phyloP scores from a whole-genome alignment of 2,888 invertebrate species.

The Pollenia amentaria region DNA sequence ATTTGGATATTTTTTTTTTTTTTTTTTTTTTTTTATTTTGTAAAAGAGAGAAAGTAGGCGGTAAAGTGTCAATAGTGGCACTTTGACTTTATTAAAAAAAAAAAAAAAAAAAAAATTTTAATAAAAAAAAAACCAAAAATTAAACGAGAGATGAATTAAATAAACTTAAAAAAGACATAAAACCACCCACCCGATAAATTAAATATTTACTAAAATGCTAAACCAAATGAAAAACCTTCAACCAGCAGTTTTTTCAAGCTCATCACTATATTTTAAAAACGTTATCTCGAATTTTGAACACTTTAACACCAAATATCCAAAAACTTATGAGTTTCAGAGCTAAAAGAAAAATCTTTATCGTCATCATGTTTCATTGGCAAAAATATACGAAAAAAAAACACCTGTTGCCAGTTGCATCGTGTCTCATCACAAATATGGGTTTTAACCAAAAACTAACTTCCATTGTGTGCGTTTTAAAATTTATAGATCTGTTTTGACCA shows the following conservation, averaged over 20 bases:
- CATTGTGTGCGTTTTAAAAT: conserved; percentile 44
- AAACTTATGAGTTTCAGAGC: not conserved
- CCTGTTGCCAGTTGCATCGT: conserved; percentile 49
- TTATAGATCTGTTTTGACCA: conserved; percentile 69
- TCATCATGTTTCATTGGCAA: conserved; percentile 6
- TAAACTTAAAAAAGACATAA: conserved; percentile 10
- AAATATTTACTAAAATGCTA: not conserved
- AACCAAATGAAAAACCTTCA: conserved; percentile 21
- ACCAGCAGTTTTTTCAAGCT: conserved; percentile 4
- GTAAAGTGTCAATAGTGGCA: conserved; percentile 60
- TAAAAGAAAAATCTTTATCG: conserved; percentile 18
- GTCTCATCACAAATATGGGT: conserved; percentile 41
- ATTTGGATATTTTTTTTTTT: conserved; percentile 8
- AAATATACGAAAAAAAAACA: conserved; percentile 21
- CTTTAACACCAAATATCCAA: conserved; percentile 39
- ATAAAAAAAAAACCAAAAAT: conserved; percentile 22
- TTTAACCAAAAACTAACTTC: conserved; percentile 42
- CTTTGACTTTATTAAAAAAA: conserved; percentile 41
- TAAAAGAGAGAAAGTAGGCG: conserved; percentile 51
- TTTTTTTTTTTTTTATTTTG: too few species aligned
- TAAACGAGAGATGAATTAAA: conserved; percentile 7
- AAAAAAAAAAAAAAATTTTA: conserved; percentile 23
- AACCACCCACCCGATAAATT: conserved; percentile 54
- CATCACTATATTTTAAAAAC: not conserved
- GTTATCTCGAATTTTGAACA: conserved; percentile 33